Evolutionary conservation across 2,797 vertebrate species (phyloP), one percentile per base, ranked within the genome.

Genomic region (Coregonus ussuriensis): DNA sequence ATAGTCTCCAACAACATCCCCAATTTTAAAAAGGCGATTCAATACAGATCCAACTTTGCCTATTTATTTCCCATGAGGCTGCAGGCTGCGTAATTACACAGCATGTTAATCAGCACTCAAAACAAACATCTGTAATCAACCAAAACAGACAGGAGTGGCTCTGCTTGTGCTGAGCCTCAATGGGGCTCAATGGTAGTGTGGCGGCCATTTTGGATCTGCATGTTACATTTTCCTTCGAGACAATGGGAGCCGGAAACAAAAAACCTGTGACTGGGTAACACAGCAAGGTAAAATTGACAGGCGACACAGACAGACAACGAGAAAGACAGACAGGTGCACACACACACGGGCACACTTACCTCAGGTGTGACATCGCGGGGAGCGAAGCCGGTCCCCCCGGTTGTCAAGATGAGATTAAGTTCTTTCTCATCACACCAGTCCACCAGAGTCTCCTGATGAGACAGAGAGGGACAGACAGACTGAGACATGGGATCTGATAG

Each of bases 51-150:
- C 71, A 79, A 84, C 79, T 83, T 83, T 80, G 71, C 79, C 78
- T 82, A 77, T 79, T 93, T 89, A 91, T 93, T 92, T 91, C 89
- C 89, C 89, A 84, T 77, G 84, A 74, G 88, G 80, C 85, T 21
- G 1, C 1, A 18, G 72, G 78, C 35, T 37, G 75, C 87, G 83
- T 91, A 88, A 92, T 93, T 87, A 88, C 80, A 37, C 73, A 16
- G 77, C 77, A 78, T 88, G 85, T 83, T 90, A 87, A 92, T 90
- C 84, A 86, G 81, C 21, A 75, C 75, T 75, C 78, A 25, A 72
- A 86, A 79, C 82, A 84, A 77, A 70, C 47, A 59, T 54, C 72
- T 81, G 71, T 74, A 79, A 88, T 89, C 83, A 89, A 81, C 82
- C 77, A 76, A 84, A 86, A 80, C 76, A 72, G 33, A 47, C 75